Evolutionary conservation across 1,140 invertebrate genomes (phyloP), one percentile per base, ranked within the genome.

Genomic region (Prorops nasuta): DNA sequence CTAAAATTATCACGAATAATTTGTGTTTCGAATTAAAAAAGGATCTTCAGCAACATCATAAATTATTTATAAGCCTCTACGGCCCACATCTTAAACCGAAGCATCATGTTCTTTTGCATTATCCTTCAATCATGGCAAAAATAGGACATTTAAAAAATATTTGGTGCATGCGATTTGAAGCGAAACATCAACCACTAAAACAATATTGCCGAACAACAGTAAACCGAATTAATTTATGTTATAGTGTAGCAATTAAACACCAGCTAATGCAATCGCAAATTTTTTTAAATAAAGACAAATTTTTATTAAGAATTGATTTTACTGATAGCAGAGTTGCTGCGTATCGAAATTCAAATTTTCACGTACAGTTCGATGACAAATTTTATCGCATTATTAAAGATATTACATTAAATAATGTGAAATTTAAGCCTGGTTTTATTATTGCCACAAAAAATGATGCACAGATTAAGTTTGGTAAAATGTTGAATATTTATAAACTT

Each of bases 61-160:
- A 14, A n/a, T 49, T 49, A 17, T 49, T 32, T 41, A 42, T 41
- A 10, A 28, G 42, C 17, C 36, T 49, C 16, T 42, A 18, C 21
- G 39, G 34, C 3, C n/a, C 37, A 8, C 34, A 34, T 36, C 36
- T 42, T 16, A 37, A 39, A 21, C 47, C 47, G 3, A 49, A 49
- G 14, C 7, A 4, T 9, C 38, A 49, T 41, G n/a, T 34, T 35
- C 3, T 41, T 12, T 37, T 22, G n/a, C 46, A 40, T 35, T 48
- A 48, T 34, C 14, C 31, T 12, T 21, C n/a, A 32, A 41, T 34
- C 2, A 48, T 48, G 12, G 19, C n/a, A 21, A 14, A 31, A 14
- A n/a, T 34, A 16, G 37, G 46, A 14, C 46, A 22, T 0, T 21
- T 41, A 15, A 19, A 21, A 31, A 6, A 21, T 10, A 34, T 41